These are phyloP conservation scores for Heliconius cydno DNA, from an alignment of 2,888 invertebrate genomes.

Conservation along the genomic window DNA sequence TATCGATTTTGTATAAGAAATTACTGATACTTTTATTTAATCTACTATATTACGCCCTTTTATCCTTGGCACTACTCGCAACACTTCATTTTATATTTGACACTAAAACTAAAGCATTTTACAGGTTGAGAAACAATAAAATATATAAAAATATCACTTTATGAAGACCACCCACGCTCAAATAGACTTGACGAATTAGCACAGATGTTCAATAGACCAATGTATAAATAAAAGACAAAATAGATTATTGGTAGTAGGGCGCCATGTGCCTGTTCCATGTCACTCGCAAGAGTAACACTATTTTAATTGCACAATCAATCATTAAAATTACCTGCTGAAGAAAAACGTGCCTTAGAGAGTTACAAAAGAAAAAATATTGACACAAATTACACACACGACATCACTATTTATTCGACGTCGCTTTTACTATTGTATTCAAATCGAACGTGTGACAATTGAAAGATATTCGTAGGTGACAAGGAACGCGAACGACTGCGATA, in stretches of 20 bases:
- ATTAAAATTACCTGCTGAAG: background rate
- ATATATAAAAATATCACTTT: slow-evolving; percentile 27
- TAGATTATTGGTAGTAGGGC: background rate
- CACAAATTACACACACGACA: slow-evolving; percentile 4
- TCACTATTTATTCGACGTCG: slow-evolving; percentile 13
- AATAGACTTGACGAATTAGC: slow-evolving; percentile 22
- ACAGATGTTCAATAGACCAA: slow-evolving; percentile 20
- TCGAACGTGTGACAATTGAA: slow-evolving; percentile 38
- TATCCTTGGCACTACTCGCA: background rate
- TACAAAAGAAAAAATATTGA: slow-evolving; percentile 14
- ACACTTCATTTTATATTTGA: slow-evolving; percentile 3
- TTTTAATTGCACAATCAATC: background rate
- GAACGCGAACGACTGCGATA: slow-evolving; percentile 9
- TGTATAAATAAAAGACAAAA: slow-evolving; percentile 26
- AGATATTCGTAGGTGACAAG: slow-evolving; percentile 2
- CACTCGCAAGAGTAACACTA: background rate
- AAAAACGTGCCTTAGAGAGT: background rate
- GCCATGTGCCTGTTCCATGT: background rate
- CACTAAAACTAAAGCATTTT: slow-evolving; percentile 8
- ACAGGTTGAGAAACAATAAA: slow-evolving; percentile 20
- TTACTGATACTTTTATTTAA: background rate
- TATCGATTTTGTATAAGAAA: slow-evolving; percentile 6
- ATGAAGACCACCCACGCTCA: slow-evolving; percentile 18
- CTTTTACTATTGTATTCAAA: slow-evolving; percentile 51
- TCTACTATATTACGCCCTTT: background rate